phyloP scores from a whole-genome alignment of 2,797 vertebrate species.

The Xenops minutus region DNA sequence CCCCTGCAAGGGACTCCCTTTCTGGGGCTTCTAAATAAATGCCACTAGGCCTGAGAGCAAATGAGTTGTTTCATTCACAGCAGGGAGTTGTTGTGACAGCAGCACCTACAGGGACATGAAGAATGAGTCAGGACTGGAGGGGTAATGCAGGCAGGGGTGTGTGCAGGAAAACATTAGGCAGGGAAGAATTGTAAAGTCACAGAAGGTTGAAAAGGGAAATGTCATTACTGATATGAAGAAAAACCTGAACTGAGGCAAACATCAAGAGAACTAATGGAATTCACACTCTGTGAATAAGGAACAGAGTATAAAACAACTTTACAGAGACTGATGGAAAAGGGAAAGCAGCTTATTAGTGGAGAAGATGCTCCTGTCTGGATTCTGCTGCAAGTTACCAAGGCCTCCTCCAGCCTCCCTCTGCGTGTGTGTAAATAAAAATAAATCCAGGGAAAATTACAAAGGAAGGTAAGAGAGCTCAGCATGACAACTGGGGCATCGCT shows the following conservation, averaged over 20 bases:
- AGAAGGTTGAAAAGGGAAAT: neutral
- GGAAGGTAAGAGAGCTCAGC: neutral
- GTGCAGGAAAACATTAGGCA: neutral
- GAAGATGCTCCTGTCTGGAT: neutral
- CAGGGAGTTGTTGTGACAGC: neutral
- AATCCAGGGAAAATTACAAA: neutral
- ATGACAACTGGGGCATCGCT: neutral
- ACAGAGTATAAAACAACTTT: neutral
- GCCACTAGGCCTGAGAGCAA: neutral
- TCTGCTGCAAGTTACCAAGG: neutral
- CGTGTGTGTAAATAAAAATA: neutral
- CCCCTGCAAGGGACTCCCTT: neutral
- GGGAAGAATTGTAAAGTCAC: neutral
- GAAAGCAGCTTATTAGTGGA: neutral
- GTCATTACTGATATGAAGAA: neutral
- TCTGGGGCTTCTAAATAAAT: neutral
- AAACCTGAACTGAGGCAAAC: neutral
- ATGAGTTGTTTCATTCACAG: neutral
- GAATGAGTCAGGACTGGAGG: neutral
- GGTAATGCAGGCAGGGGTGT: fast-evolving
- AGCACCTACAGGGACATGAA: neutral
- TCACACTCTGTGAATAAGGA: neutral
- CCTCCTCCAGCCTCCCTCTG: neutral
- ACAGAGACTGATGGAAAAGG: neutral
- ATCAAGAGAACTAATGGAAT: neutral